These are phyloP conservation scores for Paracanthobrama guichenoti DNA, from an alignment of 2,113 vertebrate species.

Conservation along the genomic window DNA sequence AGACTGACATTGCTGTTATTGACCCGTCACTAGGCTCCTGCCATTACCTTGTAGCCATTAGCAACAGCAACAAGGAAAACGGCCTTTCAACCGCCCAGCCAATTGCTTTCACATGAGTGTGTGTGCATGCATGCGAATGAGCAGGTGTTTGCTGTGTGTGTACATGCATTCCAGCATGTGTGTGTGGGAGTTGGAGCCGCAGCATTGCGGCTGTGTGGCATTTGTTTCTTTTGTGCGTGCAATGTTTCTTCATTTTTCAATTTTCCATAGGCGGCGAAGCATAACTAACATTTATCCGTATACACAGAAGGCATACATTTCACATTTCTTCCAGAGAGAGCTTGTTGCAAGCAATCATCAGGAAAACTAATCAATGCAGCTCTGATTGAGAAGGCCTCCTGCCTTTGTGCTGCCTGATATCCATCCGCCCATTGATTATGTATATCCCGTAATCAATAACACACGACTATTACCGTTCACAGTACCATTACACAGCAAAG, in stretches of 20 bases:
- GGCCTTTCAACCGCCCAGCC: conserved; percentile 68
- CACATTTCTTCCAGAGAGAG: conserved; percentile 6
- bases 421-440: conserved; percentile 29
- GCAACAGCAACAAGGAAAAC: conserved; percentile 71
- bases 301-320: conserved; percentile 16
- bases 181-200: conserved; percentile 7
- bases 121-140: conserved; percentile 67
- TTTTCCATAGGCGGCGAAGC: conserved; percentile 23
- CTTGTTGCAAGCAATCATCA: conserved; percentile 11
- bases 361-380: conserved; percentile 49
- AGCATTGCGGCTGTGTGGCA: conserved; percentile 3
- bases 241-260: conserved; percentile 35
- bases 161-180: conserved; percentile 26
- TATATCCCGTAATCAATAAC: conserved; percentile 41
- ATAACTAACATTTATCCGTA: conserved; percentile 5
- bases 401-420: conserved; percentile 6
- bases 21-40: conserved; percentile 63
- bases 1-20: conserved; percentile 73
- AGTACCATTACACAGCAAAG: conserved; percentile 34
- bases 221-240: not conserved
- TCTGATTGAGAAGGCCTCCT: conserved; percentile 42
- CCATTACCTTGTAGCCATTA: conserved; percentile 77
- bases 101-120: conserved; percentile 72
- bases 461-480: conserved; percentile 27
- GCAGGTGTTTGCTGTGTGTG: conserved; percentile 57